Base-by-base conservation (phyloP, 2,888 invertebrate genomes). In the Tipula vernalis region DNA sequence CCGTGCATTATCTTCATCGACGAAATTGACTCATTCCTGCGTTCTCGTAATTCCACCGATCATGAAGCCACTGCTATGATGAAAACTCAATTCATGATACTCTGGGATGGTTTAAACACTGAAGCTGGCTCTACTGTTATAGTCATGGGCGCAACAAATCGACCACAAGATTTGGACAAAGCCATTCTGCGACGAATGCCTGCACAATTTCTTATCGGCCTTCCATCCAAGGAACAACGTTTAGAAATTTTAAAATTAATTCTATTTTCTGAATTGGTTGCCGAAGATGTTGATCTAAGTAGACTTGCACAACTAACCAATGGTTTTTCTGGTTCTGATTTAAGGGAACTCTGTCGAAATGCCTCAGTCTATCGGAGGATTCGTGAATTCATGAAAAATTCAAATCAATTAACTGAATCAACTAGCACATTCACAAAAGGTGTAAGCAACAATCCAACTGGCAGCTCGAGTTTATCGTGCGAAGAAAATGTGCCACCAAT, bases 41-140 rank as follows among this genome's bases (percentile, higher is more conserved):
- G 99, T 87, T 95, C 95, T 87, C 94, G 99, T 87, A 97, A 96
- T 88, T 94, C 95, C 0, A 95, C 96, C 90, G 99, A 99, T 92
- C 99, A 99, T 91, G 99, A 99, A 92, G 98, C 98, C 0, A 99
- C 99, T 0, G 98, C 98, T 28, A 99, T 99, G 98, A 99, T 99
- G 96, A 99, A 99, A 93, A 98, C 99, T 0, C 99, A 99, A 92
- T 99, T 99, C 92, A 99, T 99, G 99, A 98, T 98, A 89, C 93
- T 98, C 88, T 99, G 99, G 99, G 99, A 99, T 92, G 99, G 99
- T 0, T 94, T 99, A 87, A 96, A 96, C 90, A 98, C 98, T 0
- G 97, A 98, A 91, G 93, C 95, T 0, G 93, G 93, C 86, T 96
- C 96, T 89, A 96, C 96, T 0, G 97, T 97, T 47, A 96, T 97